These are phyloP conservation scores for Leptinotarsa rubiginosa DNA, from an alignment of 2,888 invertebrate genomes.

Conservation along the genomic window DNA sequence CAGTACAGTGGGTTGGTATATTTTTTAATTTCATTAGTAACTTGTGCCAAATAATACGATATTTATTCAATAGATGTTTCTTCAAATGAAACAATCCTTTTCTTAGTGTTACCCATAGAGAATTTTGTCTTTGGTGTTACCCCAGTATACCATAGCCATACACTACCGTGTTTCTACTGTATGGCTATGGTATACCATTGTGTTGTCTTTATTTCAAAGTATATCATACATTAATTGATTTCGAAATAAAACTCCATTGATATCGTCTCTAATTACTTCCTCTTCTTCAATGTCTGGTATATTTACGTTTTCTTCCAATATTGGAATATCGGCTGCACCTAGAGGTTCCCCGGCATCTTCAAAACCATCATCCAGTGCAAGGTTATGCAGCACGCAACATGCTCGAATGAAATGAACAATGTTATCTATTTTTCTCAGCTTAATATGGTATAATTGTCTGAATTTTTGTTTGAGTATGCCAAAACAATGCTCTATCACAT, in stretches of 20 bases:
- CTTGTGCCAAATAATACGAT: too few relatives aligned
- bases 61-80: too few relatives aligned
- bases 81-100: too few relatives aligned
- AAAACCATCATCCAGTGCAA: slow-evolving; percentile 23
- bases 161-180: too few relatives aligned
- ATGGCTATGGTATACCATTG: neutral
- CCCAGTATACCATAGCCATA: too few relatives aligned
- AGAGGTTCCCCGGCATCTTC: slow-evolving; percentile 22
- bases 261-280: neutral
- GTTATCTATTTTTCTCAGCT: slow-evolving; percentile 24
- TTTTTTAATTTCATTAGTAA: too few relatives aligned
- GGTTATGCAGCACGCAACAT: slow-evolving; percentile 26
- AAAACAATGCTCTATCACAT: slow-evolving; percentile 22
- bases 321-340: neutral
- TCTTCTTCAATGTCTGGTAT: slow-evolving; percentile 28
- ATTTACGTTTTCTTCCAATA: neutral
- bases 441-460: slow-evolving; percentile 30
- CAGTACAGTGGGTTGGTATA: too few relatives aligned
- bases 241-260: too few relatives aligned
- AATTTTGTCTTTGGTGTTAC: too few relatives aligned
- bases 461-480: slow-evolving; percentile 34
- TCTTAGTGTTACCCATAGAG: too few relatives aligned
- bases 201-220: neutral
- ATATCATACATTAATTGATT: too few relatives aligned
- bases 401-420: slow-evolving; percentile 34